phyloP scores from a whole-genome alignment of 1,140 invertebrate species.

The Pygmarrhopalites habei region DNA sequence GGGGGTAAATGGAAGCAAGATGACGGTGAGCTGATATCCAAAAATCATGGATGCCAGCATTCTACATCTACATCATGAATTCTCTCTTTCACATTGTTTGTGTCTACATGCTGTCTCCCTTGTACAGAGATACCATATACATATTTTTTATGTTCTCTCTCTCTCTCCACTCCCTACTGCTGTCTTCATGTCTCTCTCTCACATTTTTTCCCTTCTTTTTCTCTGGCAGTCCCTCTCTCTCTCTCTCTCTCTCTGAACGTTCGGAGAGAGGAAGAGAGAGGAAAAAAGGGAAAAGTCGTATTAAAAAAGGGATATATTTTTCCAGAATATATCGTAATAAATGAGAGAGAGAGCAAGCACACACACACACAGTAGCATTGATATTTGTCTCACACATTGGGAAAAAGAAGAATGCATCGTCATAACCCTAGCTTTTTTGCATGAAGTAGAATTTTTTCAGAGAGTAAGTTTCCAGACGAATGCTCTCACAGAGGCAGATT shows the following conservation, averaged over 20 bases:
- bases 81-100: too few species aligned
- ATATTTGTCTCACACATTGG: slow-evolving; percentile 27
- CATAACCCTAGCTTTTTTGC: slow-evolving; percentile 29
- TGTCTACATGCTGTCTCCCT: too few species aligned
- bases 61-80: too few species aligned
- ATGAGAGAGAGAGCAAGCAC: not conserved
- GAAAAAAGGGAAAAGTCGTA: not conserved
- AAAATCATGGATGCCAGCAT: too few species aligned
- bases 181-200: not conserved
- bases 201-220: not conserved
- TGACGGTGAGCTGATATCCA: too few species aligned
- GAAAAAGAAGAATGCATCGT: slow-evolving; percentile 27
- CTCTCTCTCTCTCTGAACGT: too few species aligned
- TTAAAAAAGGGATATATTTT: not conserved
- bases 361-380: slow-evolving; percentile 16
- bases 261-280: not conserved
- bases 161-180: not conserved
- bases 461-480: slow-evolving; percentile 22
- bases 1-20: too few species aligned
- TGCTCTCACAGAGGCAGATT: slow-evolving; percentile 19
- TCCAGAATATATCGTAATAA: slow-evolving; percentile 11
- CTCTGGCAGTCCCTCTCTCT: not conserved
- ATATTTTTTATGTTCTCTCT: not conserved
- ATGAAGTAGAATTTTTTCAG: slow-evolving; percentile 25
- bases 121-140: too few species aligned